Evolutionary conservation across 2,113 vertebrate genomes (phyloP).

Genomic region (Sclerurus mexicanus): DNA sequence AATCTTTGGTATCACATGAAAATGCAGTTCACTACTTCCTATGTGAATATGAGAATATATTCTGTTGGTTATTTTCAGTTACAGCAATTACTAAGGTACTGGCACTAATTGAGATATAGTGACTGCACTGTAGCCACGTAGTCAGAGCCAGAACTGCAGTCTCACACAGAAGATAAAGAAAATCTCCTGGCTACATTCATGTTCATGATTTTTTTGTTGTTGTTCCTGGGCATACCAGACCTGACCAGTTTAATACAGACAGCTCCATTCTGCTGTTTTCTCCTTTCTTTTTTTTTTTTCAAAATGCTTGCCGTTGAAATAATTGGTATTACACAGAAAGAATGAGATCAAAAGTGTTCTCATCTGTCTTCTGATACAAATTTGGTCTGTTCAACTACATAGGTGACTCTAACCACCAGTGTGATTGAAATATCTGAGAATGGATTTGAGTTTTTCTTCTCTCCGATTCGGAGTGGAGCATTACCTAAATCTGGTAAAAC

Average conservation of each 20-base stretch:
- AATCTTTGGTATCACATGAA: not conserved
- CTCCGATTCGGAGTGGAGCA: not conserved
- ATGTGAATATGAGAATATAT: not conserved
- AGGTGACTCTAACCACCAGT: not conserved
- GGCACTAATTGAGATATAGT: not conserved
- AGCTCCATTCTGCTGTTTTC: not conserved
- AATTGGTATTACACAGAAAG: not conserved
- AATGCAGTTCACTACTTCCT: not conserved
- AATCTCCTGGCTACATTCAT: fast-evolving
- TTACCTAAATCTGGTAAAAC: not conserved
- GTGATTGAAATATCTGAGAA: not conserved
- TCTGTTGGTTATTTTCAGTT: not conserved
- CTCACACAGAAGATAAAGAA: not conserved
- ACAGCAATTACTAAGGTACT: not conserved
- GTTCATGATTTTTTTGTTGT: not conserved
- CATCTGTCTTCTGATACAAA: not conserved
- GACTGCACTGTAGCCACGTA: not conserved
- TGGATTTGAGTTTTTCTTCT: not conserved
- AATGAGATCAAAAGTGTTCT: not conserved
- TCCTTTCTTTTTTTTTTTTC: not conserved
- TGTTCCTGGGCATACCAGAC: not conserved
- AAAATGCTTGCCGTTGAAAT: not conserved
- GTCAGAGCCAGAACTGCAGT: not conserved
- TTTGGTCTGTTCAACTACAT: not conserved
- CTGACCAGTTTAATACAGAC: not conserved